Conservation (phyloP, 53 echinoderm and acorn worm species). For the Holothuria leucospilota region DNA sequence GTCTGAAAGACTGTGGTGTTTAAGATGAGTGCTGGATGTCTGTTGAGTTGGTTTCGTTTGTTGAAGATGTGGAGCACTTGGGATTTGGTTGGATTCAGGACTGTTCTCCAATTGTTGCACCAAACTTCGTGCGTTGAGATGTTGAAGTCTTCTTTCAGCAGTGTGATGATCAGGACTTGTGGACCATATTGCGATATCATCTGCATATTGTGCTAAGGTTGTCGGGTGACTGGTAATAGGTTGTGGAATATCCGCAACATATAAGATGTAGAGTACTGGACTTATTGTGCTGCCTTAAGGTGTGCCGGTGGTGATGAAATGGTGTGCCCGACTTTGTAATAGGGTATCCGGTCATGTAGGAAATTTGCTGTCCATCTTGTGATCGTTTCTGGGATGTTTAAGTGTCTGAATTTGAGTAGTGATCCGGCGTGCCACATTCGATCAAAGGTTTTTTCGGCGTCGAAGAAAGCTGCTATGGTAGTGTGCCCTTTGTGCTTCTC, state of each 20-base stretch:
- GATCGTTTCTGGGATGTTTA: not conserved
- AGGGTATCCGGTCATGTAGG: not conserved
- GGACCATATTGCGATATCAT: constrained; percentile 37
- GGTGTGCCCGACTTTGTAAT: not conserved
- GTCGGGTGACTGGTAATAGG: not conserved
- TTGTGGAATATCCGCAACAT: not conserved
- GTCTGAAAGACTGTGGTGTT: too few species aligned
- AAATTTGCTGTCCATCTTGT: constrained; percentile 10
- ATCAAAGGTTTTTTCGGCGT: constrained; percentile 5
- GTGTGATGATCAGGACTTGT: too few species aligned
- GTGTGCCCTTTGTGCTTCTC: not conserved
- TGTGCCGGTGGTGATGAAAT: constrained; percentile 10
- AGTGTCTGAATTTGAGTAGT: not conserved
- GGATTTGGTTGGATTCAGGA: not conserved
- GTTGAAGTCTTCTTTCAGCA: not conserved
- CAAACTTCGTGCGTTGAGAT: not conserved
- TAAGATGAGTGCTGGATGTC: not conserved
- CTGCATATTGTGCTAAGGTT: constrained; percentile 4
- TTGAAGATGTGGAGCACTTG: not conserved
- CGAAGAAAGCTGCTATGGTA: constrained; percentile 9
- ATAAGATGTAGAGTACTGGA: constrained; percentile 8
- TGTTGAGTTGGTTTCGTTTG: not conserved
- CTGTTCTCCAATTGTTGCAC: constrained; percentile 21
- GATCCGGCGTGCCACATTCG: constrained; percentile 1
- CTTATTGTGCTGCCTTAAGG: constrained; percentile 36